Percentiles rank a stretch among this genome's conserved stretches.
phyloP scores from a whole-genome alignment of 1,140 invertebrate genomes.

The Heliothis virescens region DNA sequence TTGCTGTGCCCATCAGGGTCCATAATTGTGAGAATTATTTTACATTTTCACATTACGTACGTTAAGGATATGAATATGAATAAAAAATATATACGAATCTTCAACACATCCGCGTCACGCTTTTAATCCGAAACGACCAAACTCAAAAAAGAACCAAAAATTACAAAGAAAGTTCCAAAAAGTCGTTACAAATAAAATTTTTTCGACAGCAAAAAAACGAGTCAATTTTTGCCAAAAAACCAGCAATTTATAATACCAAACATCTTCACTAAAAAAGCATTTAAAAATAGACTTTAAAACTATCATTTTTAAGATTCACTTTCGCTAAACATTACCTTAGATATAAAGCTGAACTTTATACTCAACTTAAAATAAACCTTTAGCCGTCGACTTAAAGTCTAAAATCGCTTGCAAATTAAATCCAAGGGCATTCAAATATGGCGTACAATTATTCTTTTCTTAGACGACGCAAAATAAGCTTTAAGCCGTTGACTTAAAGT shows the following conservation, averaged over 20 bases:
- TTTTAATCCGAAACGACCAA: background rate
- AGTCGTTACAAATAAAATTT: background rate
- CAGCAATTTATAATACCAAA: background rate
- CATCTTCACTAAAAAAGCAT: background rate
- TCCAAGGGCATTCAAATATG: background rate
- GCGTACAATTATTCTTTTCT: slow-evolving; percentile 61
- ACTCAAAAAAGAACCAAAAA: background rate
- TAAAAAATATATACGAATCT: too few species aligned
- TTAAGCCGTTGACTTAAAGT: background rate
- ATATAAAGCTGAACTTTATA: too few species aligned
- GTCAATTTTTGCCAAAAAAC: background rate
- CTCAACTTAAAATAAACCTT: background rate
- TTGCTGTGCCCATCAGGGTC: too few species aligned
- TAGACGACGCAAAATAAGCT: slow-evolving; percentile 51
- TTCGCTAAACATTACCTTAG: background rate
- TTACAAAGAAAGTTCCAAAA: background rate
- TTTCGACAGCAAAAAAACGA: slow-evolving; percentile 3
- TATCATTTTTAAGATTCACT: slow-evolving; percentile 7
- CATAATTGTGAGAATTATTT: too few species aligned
- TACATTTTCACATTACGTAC: too few species aligned
- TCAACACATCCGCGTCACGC: background rate
- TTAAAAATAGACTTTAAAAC: slow-evolving; percentile 20
- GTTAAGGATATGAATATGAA: too few species aligned
- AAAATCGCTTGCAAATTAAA: background rate
- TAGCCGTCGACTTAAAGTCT: background rate